Conservation (phyloP, 2,113 vertebrate species). For the Aspiorhynchus laticeps region DNA sequence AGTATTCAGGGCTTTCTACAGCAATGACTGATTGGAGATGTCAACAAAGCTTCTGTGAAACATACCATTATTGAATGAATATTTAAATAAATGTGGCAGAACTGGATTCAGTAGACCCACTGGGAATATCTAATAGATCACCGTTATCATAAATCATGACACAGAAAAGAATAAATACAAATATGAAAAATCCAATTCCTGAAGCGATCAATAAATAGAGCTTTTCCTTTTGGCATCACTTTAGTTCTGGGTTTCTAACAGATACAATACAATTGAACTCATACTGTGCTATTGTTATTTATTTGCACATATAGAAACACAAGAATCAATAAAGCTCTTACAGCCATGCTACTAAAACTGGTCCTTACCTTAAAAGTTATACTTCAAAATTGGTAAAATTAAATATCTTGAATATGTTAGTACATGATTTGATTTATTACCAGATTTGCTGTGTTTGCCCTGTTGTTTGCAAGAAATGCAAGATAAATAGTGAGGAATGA, state of each 20-base stretch:
- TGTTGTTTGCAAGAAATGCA: not conserved
- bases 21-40: constrained; percentile 16
- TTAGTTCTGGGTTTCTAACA: not conserved
- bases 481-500: not conserved
- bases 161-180: constrained; percentile 18
- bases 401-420: not conserved
- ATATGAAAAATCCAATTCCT: constrained; percentile 7
- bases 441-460: not conserved
- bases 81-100: constrained; percentile 38
- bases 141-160: constrained; percentile 19
- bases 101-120: constrained; percentile 26
- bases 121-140: constrained; percentile 16
- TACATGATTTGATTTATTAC: not conserved
- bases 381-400: not conserved
- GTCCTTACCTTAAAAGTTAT: not conserved
- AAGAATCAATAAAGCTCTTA: not conserved
- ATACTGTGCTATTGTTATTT: not conserved
- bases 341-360: not conserved
- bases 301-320: not conserved
- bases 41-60: constrained; percentile 28
- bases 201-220: constrained; percentile 22
- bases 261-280: not conserved
- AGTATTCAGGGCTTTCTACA: not conserved
- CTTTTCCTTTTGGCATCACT: constrained; percentile 13
- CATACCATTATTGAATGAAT: constrained; percentile 35